Evolutionary conservation across 2,113 vertebrate species (phyloP), one percentile per base, ranked within the genome.

Genomic region (Myocastor coypus): DNA sequence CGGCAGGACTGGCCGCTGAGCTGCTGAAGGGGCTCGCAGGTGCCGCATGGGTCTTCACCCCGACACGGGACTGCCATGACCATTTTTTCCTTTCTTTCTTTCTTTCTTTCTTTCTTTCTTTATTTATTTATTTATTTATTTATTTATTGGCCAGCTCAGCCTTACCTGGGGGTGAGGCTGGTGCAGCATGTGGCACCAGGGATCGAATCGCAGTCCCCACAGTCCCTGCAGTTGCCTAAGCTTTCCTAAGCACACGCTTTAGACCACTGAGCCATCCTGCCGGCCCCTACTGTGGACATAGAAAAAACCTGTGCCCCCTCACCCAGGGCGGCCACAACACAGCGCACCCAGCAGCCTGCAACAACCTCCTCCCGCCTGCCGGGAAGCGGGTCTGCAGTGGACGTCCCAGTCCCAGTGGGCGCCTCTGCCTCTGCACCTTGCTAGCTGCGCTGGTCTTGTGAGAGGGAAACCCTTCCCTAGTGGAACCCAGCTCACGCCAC

Each of bases 191-290:
- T n/a, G n/a, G n/a, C n/a, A n/a, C n/a, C n/a, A n/a, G n/a, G n/a
- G n/a, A n/a, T n/a, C n/a, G n/a, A n/a, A n/a, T n/a, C n/a, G n/a
- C n/a, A n/a, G n/a, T n/a, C n/a, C n/a, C n/a, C n/a, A n/a, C n/a
- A n/a, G n/a, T n/a, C n/a, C n/a, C n/a, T n/a, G n/a, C n/a, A n/a
- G n/a, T n/a, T n/a, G n/a, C n/a, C n/a, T n/a, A n/a, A n/a, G n/a
- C n/a, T n/a, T n/a, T n/a, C n/a, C n/a, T n/a, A n/a, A n/a, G n/a
- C n/a, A n/a, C n/a, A n/a, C n/a, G n/a, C n/a, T n/a, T n/a, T n/a
- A n/a, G n/a, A n/a, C n/a, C n/a, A n/a, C 78, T 42, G 50, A 91
- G 32, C 78, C 92, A 64, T 52, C 88, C 66, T 75, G 77, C 66
- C 66, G 19, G 32, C 66, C 17, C 66, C 32, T 6, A 17, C 66